These are phyloP conservation scores for Porites evermanni DNA, from an alignment of 92 coral and sea anemone genomes.

Conservation along the genomic window DNA sequence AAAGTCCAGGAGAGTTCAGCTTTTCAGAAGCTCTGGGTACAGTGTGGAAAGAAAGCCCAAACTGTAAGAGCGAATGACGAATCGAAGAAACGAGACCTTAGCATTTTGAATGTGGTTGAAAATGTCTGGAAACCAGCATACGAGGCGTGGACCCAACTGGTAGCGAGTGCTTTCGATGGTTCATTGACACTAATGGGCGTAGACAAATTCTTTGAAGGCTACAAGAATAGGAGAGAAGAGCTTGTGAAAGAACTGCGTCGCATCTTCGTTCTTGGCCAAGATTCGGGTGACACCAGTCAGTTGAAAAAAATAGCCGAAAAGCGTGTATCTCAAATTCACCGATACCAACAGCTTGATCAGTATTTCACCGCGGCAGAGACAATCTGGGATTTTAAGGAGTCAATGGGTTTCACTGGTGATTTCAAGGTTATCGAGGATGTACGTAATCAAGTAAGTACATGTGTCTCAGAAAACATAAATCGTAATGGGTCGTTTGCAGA, in stretches of 20 bases:
- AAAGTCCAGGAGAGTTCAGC: conserved; percentile 47
- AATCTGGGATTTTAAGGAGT: conserved; percentile 70
- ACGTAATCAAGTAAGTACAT: conserved; percentile 47
- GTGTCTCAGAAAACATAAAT: neutral
- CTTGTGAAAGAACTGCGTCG: conserved; percentile 53
- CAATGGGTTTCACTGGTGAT: conserved; percentile 77
- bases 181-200: conserved; percentile 40
- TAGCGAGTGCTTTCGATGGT: conserved; percentile 14
- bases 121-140: conserved; percentile 63
- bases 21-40: conserved; percentile 64
- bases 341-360: conserved; percentile 66
- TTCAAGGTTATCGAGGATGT: conserved; percentile 69
- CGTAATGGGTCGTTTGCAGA: neutral
- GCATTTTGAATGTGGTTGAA: conserved; percentile 45
- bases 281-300: too few relatives aligned
- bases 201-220: conserved; percentile 53
- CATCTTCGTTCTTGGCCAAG: conserved; percentile 23
- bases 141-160: conserved; percentile 36
- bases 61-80: conserved; percentile 38
- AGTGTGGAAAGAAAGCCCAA: conserved; percentile 50
- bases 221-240: neutral
- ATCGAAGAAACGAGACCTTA: conserved; percentile 25
- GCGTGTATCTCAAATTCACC: conserved; percentile 57
- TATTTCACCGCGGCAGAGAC: conserved; percentile 66
- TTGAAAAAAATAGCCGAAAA: neutral